These are phyloP conservation scores for Ceyx margarethae DNA, from an alignment of 2,113 vertebrate species.

Conservation along the genomic window DNA sequence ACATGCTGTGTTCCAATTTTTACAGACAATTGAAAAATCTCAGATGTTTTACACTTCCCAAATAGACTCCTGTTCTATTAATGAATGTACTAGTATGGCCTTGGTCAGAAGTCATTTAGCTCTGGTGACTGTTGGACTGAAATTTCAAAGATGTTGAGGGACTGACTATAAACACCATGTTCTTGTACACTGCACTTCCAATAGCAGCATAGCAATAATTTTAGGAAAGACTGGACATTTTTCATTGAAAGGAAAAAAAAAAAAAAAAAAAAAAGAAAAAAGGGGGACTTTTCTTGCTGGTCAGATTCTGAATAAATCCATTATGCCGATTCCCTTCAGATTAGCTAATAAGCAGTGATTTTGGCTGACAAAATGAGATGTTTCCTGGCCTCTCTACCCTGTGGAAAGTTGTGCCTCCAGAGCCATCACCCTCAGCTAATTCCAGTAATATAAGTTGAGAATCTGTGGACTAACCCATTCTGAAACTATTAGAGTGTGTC, in stretches of 20 bases:
- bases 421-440: background rate
- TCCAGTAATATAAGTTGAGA: background rate
- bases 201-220: background rate
- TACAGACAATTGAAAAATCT: conserved; percentile 44
- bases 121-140: background rate
- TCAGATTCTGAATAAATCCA: background rate
- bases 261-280: background rate
- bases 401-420: background rate
- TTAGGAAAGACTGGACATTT: background rate
- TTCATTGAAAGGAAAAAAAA: background rate
- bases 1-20: conserved; percentile 24
- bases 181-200: background rate
- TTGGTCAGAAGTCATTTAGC: background rate
- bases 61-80: background rate
- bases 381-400: background rate
- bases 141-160: background rate
- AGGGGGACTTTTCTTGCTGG: background rate
- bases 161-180: background rate
- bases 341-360: background rate
- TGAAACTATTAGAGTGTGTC: background rate
- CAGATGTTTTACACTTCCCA: conserved; percentile 22
- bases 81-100: background rate
- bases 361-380: background rate
- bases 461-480: background rate
- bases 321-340: background rate